A percentile compares a stretch with the other conserved stretches of the same genome.
Evolutionary conservation across 2,113 vertebrate genomes (phyloP).

Genomic region (Pelusios castaneus): DNA sequence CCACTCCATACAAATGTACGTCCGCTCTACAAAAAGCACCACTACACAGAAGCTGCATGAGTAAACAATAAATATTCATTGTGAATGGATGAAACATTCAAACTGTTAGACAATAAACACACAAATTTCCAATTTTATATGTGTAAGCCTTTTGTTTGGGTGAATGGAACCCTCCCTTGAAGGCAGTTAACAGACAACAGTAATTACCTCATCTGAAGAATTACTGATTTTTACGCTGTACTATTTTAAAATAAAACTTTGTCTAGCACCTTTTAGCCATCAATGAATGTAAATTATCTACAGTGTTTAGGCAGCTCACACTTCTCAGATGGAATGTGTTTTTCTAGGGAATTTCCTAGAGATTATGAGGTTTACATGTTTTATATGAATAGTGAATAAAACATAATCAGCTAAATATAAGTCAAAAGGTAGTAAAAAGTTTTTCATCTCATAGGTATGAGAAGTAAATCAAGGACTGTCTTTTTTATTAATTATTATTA

Average conservation of each 20-base stretch:
- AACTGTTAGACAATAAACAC: background rate
- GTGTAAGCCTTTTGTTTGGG: conserved; percentile 30
- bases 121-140: background rate
- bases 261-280: background rate
- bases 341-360: background rate
- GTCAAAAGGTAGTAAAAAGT: background rate
- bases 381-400: conserved; percentile 11
- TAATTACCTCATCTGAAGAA: conserved; percentile 54
- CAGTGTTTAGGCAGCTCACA: background rate
- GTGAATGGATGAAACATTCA: background rate
- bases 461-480: background rate
- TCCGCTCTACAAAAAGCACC: accelerated
- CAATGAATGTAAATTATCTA: conserved; percentile 49
- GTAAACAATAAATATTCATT: background rate
- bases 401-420: background rate
- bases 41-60: background rate
- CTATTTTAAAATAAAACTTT: conserved; percentile 59
- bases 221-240: conserved; percentile 47
- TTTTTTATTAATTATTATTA: no score
- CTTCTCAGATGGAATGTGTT: background rate
- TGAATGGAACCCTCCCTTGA: conserved; percentile 41
- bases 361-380: background rate
- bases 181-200: conserved; percentile 56
- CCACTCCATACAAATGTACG: background rate
- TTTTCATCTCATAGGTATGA: background rate